Conservation (phyloP, 2,888 invertebrate genomes). For the Dendrolimus pini region DNA sequence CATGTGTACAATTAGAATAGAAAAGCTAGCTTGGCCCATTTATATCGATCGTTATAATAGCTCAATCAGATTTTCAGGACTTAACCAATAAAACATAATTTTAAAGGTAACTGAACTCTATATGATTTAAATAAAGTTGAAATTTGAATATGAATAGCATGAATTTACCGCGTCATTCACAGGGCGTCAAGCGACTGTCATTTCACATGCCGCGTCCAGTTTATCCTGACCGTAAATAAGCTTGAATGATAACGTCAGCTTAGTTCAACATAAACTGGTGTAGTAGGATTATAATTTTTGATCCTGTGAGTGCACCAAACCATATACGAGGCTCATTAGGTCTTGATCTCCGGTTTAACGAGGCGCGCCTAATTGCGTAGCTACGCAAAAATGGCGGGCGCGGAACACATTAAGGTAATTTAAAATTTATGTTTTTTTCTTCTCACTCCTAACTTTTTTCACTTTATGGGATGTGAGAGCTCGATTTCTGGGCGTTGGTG, state of each 20-base stretch:
- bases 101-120: not conserved
- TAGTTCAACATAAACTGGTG: conserved; percentile 32
- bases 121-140: conserved; percentile 5
- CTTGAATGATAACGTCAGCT: not conserved
- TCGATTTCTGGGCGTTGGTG: too few relatives aligned
- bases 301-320: conserved; percentile 61
- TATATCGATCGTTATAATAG: too few relatives aligned
- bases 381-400: conserved; percentile 44
- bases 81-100: too few relatives aligned
- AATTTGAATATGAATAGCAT: conserved; percentile 1
- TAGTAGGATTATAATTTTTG: conserved; percentile 56
- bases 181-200: not conserved
- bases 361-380: conserved; percentile 62
- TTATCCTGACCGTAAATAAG: not conserved
- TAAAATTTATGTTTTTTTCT: conserved; percentile 47
- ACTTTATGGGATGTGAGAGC: conserved; percentile 10
- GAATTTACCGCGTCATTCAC: not conserved
- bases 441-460: conserved; percentile 34
- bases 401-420: conserved; percentile 46
- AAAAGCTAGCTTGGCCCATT: too few relatives aligned
- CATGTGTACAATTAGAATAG: too few relatives aligned
- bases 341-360: conserved; percentile 64
- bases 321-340: conserved; percentile 69
- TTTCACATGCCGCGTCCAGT: not conserved
- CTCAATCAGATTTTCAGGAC: too few relatives aligned